Conservation (phyloP, 1,140 invertebrate species). For the Plectrocnemia conspersa region DNA sequence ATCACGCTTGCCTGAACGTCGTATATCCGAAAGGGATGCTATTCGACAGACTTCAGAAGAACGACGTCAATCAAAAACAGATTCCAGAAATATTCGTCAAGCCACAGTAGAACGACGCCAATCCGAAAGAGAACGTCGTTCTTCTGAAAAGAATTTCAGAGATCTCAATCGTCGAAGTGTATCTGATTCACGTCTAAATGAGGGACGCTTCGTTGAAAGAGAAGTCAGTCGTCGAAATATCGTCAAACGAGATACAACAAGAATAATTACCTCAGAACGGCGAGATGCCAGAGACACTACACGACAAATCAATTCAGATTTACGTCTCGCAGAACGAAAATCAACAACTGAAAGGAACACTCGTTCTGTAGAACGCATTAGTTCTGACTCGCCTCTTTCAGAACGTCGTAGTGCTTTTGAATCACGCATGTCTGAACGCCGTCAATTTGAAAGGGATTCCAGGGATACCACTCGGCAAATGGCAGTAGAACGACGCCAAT, state of each 20-base stretch:
- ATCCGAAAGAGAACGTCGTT: too few species aligned
- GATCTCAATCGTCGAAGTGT: too few species aligned
- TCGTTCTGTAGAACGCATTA: not conserved
- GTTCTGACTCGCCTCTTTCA: not conserved
- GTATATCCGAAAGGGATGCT: not conserved
- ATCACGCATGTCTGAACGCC: not conserved
- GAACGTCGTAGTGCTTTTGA: not conserved
- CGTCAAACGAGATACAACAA: not conserved
- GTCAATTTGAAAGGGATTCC: not conserved
- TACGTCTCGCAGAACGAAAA: slow-evolving; percentile 2
- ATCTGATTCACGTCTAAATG: too few species aligned
- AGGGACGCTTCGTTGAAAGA: not conserved
- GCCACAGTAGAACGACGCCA: not conserved
- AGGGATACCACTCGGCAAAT: not conserved
- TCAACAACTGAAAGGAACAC: not conserved
- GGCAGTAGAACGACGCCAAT: not conserved
- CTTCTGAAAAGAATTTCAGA: too few species aligned
- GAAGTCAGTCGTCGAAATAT: not conserved
- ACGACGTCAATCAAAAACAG: not conserved
- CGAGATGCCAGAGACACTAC: not conserved
- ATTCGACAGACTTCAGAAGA: not conserved
- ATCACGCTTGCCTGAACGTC: not conserved
- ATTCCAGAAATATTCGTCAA: not conserved
- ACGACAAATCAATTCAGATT: not conserved
- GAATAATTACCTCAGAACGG: not conserved